Evolutionary conservation across 2,888 invertebrate genomes (phyloP).

Genomic region (Pogonocherus hispidulus): DNA sequence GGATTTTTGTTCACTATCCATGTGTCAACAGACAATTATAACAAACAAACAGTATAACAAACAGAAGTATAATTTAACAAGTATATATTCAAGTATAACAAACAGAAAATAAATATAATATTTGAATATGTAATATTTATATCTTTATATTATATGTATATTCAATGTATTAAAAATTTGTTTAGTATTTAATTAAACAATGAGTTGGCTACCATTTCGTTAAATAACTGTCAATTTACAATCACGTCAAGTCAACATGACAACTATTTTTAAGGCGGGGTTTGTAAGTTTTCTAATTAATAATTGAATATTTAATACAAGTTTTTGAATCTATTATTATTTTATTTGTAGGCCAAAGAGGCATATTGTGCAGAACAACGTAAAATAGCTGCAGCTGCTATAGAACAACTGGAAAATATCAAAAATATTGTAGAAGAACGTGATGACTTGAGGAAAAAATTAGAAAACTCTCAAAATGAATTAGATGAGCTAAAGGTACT

Average conservation of each 20-base stretch:
- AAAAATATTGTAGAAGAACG: conserved; percentile 59
- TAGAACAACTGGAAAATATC: conserved; percentile 62
- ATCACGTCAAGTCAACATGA: conserved; percentile 41
- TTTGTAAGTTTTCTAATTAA: conserved; percentile 42
- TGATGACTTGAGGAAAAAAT: conserved; percentile 56
- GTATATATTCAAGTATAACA: too few relatives aligned
- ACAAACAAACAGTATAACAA: too few relatives aligned
- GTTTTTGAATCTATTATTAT: not conserved
- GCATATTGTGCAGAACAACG: conserved; percentile 59
- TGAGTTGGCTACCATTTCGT: conserved; percentile 2
- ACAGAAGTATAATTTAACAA: too few relatives aligned
- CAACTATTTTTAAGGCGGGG: conserved; percentile 43
- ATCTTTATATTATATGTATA: too few relatives aligned
- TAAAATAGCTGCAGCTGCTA: conserved; percentile 55
- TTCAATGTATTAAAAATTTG: too few relatives aligned
- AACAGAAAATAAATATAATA: too few relatives aligned
- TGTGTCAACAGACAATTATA: too few relatives aligned
- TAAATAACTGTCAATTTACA: conserved; percentile 8
- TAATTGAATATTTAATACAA: not conserved
- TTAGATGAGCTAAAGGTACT: conserved; percentile 50
- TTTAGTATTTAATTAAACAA: not conserved
- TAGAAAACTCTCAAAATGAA: conserved; percentile 57
- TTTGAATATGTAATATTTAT: too few relatives aligned
- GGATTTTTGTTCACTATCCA: too few relatives aligned
- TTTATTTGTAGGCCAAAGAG: conserved; percentile 54